Percentiles rank a stretch among this genome's conserved stretches.
These are phyloP conservation scores for Eufriesea mexicana DNA, from an alignment of 1,140 invertebrate genomes.

Conservation along the genomic window DNA sequence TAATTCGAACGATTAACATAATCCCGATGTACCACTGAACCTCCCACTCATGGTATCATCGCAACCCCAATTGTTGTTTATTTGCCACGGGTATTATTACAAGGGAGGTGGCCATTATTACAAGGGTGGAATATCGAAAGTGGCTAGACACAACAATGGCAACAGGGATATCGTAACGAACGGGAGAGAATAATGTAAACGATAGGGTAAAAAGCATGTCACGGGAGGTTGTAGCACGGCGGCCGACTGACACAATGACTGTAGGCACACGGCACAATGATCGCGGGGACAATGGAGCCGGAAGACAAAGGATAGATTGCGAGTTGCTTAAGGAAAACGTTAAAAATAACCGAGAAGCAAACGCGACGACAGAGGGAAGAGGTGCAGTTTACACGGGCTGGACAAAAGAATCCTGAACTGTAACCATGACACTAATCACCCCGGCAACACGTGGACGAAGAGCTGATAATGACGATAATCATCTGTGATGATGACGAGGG, in stretches of 20 bases:
- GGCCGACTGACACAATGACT: neutral
- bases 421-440: neutral
- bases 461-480: neutral
- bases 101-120: neutral
- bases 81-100: neutral
- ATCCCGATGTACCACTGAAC: no score
- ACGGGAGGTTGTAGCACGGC: neutral
- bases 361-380: neutral
- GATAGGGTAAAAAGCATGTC: constrained; percentile 8
- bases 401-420: neutral
- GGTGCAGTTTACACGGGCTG: neutral
- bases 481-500: neutral
- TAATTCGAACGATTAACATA: no score
- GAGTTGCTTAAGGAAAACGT: constrained; percentile 30
- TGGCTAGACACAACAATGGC: neutral
- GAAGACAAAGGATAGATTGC: constrained; percentile 6
- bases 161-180: neutral
- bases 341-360: constrained; percentile 19
- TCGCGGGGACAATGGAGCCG: neutral
- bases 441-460: neutral
- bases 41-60: no score
- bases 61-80: neutral
- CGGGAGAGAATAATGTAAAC: constrained; percentile 3
- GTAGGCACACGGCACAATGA: constrained; percentile 1
- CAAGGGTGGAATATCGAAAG: neutral